Percentiles rank a stretch among this genome's conserved stretches.
phyloP scores from a whole-genome alignment of 2,113 vertebrate species.

The Odobenus rosmarus region DNA sequence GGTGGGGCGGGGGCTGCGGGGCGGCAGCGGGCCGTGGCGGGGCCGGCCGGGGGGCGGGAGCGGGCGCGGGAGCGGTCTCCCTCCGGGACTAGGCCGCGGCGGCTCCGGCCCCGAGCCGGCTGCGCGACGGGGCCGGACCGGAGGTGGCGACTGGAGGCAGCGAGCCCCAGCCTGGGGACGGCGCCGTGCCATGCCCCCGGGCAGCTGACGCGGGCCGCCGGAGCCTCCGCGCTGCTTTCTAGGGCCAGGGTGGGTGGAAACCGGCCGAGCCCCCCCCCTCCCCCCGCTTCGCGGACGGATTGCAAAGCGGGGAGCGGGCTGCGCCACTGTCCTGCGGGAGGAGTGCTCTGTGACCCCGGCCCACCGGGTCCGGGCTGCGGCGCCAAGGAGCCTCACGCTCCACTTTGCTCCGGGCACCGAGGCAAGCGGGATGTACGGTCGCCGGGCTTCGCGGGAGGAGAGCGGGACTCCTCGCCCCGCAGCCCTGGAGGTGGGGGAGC shows the following conservation, averaged over 20 bases:
- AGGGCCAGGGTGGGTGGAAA: slow-evolving; percentile 68
- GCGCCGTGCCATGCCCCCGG: not conserved
- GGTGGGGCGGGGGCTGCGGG: slow-evolving; percentile 32
- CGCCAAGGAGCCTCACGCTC: not conserved
- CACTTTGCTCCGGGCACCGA: slow-evolving; percentile 40
- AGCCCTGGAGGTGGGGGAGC: slow-evolving; percentile 13
- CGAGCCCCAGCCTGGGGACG: not conserved
- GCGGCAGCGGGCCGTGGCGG: slow-evolving; percentile 23
- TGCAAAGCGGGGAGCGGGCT: slow-evolving; percentile 68
- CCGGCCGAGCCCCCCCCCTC: slow-evolving; percentile 25
- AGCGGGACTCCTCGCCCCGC: slow-evolving; percentile 43
- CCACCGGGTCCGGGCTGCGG: not conserved
- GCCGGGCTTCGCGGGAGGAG: slow-evolving; percentile 29
- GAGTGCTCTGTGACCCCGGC: not conserved
- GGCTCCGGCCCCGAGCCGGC: slow-evolving; percentile 55
- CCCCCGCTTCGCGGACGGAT: not conserved
- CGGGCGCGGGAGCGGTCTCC: slow-evolving; percentile 82
- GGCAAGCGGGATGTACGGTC: slow-evolving; percentile 56
- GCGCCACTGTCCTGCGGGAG: slow-evolving; percentile 69
- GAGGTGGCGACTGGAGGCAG: slow-evolving; percentile 31
- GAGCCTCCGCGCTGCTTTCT: slow-evolving; percentile 46
- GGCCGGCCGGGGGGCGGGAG: slow-evolving; percentile 63
- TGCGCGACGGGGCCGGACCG: not conserved
- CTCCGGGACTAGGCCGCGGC: slow-evolving; percentile 91
- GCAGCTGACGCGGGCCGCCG: slow-evolving; percentile 60